Base-by-base conservation (phyloP, 2,888 invertebrate species). In the Latheticus oryzae region DNA sequence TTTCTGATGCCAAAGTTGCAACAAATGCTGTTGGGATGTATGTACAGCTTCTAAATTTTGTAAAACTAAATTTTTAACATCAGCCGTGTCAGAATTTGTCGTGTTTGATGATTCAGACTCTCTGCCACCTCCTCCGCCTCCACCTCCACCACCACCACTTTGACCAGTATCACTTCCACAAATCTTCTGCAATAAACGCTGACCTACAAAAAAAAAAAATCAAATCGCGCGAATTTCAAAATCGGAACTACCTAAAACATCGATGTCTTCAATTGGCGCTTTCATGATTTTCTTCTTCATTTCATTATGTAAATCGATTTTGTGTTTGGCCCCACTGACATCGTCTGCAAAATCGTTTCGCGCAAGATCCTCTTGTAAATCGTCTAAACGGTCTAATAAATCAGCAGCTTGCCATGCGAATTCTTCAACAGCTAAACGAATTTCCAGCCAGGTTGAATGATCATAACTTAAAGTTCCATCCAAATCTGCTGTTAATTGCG, bases 381-480 rank as follows among this genome's bases (percentile, higher is more conserved):
- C 94, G 73, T 97, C 97, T 58, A 97, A 84, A 62, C 95, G 86
- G 76, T 95, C 95, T 60, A 97, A 84, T 62, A 97, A 84, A 78
- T 98, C 97, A 38, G 93, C 90, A 1, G 95, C 93, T 81, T 95
- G 95, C 95, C 96, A 97, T 70, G 93, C 90, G 78, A 97, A 92
- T 75, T 96, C 95, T 81, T 98, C 97, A 70, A 97, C 86, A 53
- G 95, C 94, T 80, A 96, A 80, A 79, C 98, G 85, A 61, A 95
- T 88, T 74, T 98, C 97, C 72, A 98, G 91, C 98, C 98, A 99
- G 76, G 93, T 94, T 66, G 93, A 88, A 81, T 98, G 97, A 79
- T 98, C 97, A 80, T 98, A 99, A 70, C 88, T 87, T 70, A 97
- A 83, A 15, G 91, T 89, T 30, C 97, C 97, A 73, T 97, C 97